Evolutionary conservation across 2,797 vertebrate species (phyloP).

Genomic region (Periparus ater): DNA sequence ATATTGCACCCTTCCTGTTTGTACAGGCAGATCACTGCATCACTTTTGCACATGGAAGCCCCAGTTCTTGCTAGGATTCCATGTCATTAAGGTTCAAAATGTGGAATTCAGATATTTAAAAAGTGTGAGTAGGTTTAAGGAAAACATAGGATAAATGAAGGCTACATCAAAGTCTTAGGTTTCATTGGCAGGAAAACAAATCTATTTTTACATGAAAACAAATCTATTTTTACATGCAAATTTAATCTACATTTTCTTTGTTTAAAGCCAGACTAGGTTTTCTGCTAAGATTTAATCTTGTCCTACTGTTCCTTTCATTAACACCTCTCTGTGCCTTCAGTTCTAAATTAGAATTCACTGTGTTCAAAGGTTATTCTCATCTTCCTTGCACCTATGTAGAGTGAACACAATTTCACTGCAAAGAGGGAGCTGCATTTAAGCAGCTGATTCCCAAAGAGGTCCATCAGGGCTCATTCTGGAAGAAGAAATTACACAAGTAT

Average conservation of each 20-base stretch:
- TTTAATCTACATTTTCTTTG: not conserved
- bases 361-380: not conserved
- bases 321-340: not conserved
- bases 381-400: not conserved
- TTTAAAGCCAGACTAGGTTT: not conserved
- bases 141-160: not conserved
- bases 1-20: not conserved
- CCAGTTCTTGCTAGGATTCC: not conserved
- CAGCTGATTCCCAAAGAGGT: not conserved
- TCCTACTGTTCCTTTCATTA: not conserved
- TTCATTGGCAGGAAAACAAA: not conserved
- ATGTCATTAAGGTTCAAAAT: not conserved
- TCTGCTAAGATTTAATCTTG: not conserved
- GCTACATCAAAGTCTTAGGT: not conserved
- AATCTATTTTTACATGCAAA: not conserved
- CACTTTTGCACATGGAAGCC: not conserved
- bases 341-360: not conserved
- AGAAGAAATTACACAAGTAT: not conserved
- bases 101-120: not conserved
- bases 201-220: not conserved
- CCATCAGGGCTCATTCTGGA: not conserved
- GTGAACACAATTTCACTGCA: not conserved
- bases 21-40: not conserved
- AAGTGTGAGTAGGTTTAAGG: not conserved
- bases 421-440: not conserved